A percentile compares a stretch with the other conserved stretches of the same genome.
These are phyloP conservation scores for Lysiphlebus fabarum DNA, from an alignment of 1,140 invertebrate genomes.

Conservation along the genomic window DNA sequence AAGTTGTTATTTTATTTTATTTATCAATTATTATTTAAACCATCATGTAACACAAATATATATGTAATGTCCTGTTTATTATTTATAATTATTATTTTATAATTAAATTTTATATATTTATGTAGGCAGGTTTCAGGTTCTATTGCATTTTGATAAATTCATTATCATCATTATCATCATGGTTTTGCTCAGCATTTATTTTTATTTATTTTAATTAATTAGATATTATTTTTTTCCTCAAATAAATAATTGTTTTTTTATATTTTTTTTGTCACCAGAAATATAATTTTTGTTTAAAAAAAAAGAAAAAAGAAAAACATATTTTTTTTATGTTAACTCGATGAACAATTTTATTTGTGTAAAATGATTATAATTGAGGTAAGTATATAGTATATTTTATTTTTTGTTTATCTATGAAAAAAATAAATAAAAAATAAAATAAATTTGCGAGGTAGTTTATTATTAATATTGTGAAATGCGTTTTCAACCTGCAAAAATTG, in stretches of 20 bases:
- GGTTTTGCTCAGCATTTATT: neutral
- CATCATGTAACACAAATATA: conserved; percentile 1
- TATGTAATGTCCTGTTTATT: conserved; percentile 1
- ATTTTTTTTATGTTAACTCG: conserved; percentile 28
- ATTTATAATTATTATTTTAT: conserved; percentile 10
- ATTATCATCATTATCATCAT: neutral
- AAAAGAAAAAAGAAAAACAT: conserved; percentile 26
- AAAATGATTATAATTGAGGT: conserved; percentile 26
- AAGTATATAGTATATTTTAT: conserved; percentile 12
- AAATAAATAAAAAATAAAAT: neutral
- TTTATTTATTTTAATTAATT: no score
- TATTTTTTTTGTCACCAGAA: no score
- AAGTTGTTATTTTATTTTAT: no score
- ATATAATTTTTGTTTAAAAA: conserved; percentile 18
- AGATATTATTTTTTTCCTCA: no score
- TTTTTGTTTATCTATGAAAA: conserved; percentile 25
- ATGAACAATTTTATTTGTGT: conserved; percentile 23
- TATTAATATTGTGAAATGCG: conserved; percentile 12
- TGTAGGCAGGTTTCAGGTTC: conserved; percentile 24
- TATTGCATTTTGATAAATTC: conserved; percentile 18
- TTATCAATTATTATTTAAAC: no score
- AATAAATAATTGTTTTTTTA: neutral
- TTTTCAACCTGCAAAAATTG: no score
- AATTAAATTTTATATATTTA: neutral
- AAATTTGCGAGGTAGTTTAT: conserved; percentile 46